phyloP scores from a whole-genome alignment of 2,888 invertebrate genomes.

The Galerucella calmariensis region DNA sequence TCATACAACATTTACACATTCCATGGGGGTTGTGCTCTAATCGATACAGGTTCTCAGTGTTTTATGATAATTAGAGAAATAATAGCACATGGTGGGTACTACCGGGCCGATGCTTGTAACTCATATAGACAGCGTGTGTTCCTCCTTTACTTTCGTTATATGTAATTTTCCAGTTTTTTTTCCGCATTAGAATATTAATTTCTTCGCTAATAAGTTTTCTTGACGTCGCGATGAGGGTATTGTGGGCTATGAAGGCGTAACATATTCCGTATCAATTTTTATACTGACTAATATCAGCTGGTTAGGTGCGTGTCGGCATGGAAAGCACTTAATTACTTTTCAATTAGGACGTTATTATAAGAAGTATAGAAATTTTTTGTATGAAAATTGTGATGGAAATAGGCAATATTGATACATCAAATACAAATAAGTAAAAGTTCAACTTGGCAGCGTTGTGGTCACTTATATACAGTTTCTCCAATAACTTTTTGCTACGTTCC shows the following conservation, averaged over 20 bases:
- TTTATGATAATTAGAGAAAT: constrained; percentile 32
- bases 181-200: background rate
- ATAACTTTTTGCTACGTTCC: no score
- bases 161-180: constrained; percentile 5
- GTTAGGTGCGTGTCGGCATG: background rate
- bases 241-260: constrained; percentile 1
- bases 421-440: no score
- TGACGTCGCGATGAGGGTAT: constrained; percentile 5
- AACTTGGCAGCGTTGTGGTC: no score
- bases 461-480: no score
- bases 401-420: no score
- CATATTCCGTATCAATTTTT: background rate
- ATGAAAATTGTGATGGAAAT: no score
- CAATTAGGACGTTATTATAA: no score
- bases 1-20: constrained; percentile 18
- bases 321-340: background rate
- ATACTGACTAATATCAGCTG: background rate
- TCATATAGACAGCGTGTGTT: background rate
- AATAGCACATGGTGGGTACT: constrained; percentile 22
- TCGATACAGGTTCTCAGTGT: constrained; percentile 27
- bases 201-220: constrained; percentile 7
- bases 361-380: no score
- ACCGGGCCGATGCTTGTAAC: background rate
- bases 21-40: constrained; percentile 38
- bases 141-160: background rate